These are phyloP conservation scores for Notodonta ziczac DNA, from an alignment of 2,888 invertebrate species.

Conservation along the genomic window DNA sequence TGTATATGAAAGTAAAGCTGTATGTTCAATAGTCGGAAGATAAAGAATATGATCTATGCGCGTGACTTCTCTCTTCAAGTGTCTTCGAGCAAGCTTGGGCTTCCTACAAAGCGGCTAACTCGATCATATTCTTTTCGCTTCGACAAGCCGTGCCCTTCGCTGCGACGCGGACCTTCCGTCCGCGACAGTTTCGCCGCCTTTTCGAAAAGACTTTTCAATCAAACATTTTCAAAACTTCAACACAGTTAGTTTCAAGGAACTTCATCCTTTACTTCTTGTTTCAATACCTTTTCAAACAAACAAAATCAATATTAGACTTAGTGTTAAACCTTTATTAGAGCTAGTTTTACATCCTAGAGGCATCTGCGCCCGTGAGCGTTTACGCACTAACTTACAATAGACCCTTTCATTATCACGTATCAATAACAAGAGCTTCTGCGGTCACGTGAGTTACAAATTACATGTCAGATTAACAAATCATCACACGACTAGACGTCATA, in stretches of 20 bases:
- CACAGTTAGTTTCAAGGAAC: conserved; percentile 84
- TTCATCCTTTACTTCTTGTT: conserved; percentile 93
- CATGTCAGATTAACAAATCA: conserved; percentile 25
- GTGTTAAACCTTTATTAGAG: conserved; percentile 79
- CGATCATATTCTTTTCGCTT: conserved; percentile 82
- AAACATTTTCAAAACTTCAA: conserved; percentile 84
- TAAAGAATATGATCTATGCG: conserved; percentile 77
- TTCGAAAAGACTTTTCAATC: conserved; percentile 78
- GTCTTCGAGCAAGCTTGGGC: conserved; percentile 65
- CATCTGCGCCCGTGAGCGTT: conserved; percentile 61
- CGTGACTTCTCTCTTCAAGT: conserved; percentile 66
- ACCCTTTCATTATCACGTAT: conserved; percentile 63
- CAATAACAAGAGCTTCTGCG: conserved; percentile 42
- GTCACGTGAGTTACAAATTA: conserved; percentile 25
- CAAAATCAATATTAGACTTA: conserved; percentile 89
- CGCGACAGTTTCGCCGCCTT: conserved; percentile 72
- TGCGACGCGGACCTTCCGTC: conserved; percentile 60
- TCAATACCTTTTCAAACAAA: conserved; percentile 93
- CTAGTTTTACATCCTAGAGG: conserved; percentile 79
- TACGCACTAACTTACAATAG: conserved; percentile 71
- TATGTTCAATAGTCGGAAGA: conserved; percentile 47
- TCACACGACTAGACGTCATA: conserved; percentile 37
- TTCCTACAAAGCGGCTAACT: conserved; percentile 59
- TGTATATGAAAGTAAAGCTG: conserved; percentile 36
- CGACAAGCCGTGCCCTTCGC: conserved; percentile 67